These are phyloP conservation scores for Crematogaster levior DNA, from an alignment of 2,888 invertebrate species.

Conservation along the genomic window DNA sequence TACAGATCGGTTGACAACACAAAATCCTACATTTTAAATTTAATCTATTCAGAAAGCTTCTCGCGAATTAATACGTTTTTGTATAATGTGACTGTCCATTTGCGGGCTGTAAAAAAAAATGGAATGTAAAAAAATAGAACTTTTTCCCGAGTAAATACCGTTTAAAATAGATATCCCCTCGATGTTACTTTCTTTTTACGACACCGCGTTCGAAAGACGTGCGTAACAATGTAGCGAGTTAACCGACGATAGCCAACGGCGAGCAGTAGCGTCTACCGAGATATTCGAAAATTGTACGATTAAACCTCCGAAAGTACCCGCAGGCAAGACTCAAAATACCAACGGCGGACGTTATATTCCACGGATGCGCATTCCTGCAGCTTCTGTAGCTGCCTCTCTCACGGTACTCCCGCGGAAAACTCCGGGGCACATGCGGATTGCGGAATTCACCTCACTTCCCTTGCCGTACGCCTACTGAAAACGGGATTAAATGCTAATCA, in stretches of 20 bases:
- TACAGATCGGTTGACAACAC: not conserved
- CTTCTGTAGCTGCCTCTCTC: conserved; percentile 54
- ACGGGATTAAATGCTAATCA: conserved; percentile 72
- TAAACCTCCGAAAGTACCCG: conserved; percentile 71
- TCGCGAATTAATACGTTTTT: not conserved
- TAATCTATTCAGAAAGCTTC: not conserved
- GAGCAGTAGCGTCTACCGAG: conserved; percentile 61
- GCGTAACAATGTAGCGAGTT: conserved; percentile 26
- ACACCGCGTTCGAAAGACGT: not conserved
- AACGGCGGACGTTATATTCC: conserved; percentile 67
- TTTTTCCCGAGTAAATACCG: not conserved
- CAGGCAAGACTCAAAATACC: conserved; percentile 73
- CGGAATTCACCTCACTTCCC: conserved; percentile 61
- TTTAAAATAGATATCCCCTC: not conserved
- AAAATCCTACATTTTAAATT: not conserved
- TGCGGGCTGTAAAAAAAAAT: not conserved
- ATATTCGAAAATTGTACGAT: conserved; percentile 76
- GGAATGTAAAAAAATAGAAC: not conserved
- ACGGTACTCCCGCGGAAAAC: conserved; percentile 65
- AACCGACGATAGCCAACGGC: conserved; percentile 33
- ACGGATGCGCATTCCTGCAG: conserved; percentile 64
- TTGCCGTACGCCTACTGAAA: conserved; percentile 46
- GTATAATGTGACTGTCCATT: not conserved
- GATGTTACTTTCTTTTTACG: not conserved
- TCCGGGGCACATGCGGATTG: conserved; percentile 46